phyloP scores from a whole-genome alignment of 2,888 invertebrate genomes.

The Pyrocoelia pectoralis region DNA sequence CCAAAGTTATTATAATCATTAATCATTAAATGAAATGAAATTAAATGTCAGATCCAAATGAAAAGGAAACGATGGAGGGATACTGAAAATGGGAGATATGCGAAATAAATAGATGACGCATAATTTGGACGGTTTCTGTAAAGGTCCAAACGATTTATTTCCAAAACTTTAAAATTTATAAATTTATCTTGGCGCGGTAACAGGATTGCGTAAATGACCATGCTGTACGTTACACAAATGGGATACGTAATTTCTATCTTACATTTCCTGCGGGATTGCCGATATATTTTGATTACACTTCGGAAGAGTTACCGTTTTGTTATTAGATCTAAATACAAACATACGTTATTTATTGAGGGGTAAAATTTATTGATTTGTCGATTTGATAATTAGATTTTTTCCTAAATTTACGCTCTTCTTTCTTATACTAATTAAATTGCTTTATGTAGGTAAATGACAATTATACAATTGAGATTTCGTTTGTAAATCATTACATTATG shows the following conservation, averaged over 20 bases:
- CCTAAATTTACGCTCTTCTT: no score
- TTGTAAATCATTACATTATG: no score
- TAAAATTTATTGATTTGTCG: neutral
- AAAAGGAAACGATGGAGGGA: neutral
- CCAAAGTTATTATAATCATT: neutral
- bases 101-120: slow-evolving; percentile 1
- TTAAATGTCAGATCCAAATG: neutral
- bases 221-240: slow-evolving; percentile 5
- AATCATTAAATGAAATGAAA: slow-evolving; percentile 6
- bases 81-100: neutral
- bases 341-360: neutral
- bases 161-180: slow-evolving; percentile 2
- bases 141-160: slow-evolving; percentile 8
- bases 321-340: neutral
- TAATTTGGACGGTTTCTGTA: neutral
- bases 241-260: slow-evolving; percentile 9
- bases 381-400: neutral
- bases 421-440: no score
- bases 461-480: no score
- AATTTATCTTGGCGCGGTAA: slow-evolving; percentile 3
- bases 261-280: slow-evolving; percentile 10
- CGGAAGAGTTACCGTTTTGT: neutral
- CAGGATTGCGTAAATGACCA: slow-evolving; percentile 3
- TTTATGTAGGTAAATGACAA: no score
- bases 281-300: slow-evolving; percentile 10